phyloP scores from a whole-genome alignment of 2,113 vertebrate species.

The Neolamprologus hecqui region DNA sequence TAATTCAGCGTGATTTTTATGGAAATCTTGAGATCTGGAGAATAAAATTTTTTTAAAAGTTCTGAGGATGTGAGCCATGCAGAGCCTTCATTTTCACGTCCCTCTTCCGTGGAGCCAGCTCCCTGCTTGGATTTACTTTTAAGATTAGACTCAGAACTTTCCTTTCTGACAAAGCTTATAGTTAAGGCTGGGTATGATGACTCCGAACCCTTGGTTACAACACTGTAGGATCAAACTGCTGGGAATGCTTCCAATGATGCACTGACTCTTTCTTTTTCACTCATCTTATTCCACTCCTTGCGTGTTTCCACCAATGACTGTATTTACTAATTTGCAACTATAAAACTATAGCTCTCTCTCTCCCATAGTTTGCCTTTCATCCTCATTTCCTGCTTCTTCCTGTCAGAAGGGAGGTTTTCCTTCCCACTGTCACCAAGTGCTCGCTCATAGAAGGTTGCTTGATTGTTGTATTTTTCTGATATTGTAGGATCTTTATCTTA shows the following conservation, averaged over 20 bases:
- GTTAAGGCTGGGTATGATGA: neutral
- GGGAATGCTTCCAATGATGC: neutral
- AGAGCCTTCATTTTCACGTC: neutral
- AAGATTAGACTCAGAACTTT: neutral
- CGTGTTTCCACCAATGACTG: neutral
- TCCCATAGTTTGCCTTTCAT: neutral
- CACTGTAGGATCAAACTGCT: neutral
- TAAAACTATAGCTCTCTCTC: neutral
- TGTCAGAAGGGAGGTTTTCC: neutral
- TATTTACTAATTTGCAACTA: neutral
- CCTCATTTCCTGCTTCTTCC: neutral
- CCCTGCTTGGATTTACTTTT: neutral
- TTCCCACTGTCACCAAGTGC: neutral
- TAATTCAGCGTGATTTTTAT: neutral
- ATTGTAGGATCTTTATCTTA: neutral
- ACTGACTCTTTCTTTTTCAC: neutral
- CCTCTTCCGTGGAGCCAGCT: neutral
- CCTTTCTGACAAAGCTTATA: neutral
- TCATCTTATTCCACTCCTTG: neutral
- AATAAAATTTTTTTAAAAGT: neutral
- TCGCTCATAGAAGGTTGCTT: neutral
- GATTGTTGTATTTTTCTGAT: neutral
- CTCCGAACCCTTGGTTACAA: neutral
- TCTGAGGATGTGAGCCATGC: neutral
- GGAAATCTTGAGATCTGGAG: neutral